Conservation (phyloP, 2,888 invertebrate species). For the Lochmaea capreae region DNA sequence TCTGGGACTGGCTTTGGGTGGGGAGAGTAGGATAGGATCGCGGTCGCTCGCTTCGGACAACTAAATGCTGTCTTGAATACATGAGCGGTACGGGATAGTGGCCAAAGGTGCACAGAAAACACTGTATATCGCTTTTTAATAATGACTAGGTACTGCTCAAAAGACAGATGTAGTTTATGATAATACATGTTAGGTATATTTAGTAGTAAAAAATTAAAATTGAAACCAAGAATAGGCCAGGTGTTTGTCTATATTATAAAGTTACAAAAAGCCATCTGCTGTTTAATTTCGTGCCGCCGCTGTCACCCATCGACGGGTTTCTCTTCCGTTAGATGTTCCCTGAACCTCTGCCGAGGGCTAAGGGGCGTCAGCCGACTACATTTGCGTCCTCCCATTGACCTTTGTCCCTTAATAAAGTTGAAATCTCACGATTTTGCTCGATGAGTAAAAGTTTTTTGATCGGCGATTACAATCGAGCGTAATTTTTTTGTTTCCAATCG, state of each 20-base stretch:
- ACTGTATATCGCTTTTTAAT: not conserved
- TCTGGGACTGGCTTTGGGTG: constrained; percentile 61
- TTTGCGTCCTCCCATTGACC: constrained; percentile 59
- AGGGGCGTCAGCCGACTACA: constrained; percentile 63
- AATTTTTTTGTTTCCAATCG: not conserved
- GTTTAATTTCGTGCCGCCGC: constrained; percentile 37
- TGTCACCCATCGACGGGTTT: constrained; percentile 45
- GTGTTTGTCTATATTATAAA: not conserved
- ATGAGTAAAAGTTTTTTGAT: not conserved
- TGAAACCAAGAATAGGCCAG: not conserved
- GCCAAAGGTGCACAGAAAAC: not conserved
- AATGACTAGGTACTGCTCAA: not conserved
- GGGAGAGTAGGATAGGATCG: constrained; percentile 52
- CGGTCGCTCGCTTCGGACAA: constrained; percentile 49
- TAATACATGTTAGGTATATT: no score
- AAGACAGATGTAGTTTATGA: no score
- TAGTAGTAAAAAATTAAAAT: not conserved
- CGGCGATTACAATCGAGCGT: not conserved
- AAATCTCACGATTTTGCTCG: constrained; percentile 5
- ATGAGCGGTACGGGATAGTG: constrained; percentile 44
- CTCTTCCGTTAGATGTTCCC: constrained; percentile 43
- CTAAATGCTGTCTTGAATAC: constrained; percentile 47
- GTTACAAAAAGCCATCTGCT: not conserved
- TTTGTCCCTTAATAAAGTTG: constrained; percentile 48
- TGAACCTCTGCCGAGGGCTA: constrained; percentile 46